Conservation (phyloP, 1,140 invertebrate genomes). For the Formica exsecta region DNA sequence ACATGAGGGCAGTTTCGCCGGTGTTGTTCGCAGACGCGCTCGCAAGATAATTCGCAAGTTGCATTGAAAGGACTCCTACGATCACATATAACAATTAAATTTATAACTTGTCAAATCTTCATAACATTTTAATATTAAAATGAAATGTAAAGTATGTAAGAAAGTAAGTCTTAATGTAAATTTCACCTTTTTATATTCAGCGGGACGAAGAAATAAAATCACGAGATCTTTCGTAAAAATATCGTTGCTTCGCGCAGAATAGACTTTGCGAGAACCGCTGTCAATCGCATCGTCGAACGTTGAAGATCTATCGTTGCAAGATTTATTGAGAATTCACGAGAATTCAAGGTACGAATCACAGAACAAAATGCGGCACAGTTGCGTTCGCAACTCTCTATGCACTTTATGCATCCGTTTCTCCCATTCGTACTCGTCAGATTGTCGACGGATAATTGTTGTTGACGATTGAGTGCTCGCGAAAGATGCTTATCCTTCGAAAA, state of each 20-base stretch:
- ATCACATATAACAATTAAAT: conserved; percentile 5
- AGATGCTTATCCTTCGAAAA: conserved; percentile 63
- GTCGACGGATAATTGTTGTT: conserved; percentile 68
- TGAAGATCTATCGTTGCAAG: neutral
- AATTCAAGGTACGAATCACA: neutral
- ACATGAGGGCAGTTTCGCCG: neutral
- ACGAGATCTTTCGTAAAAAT: neutral
- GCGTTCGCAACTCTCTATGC: neutral
- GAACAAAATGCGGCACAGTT: neutral
- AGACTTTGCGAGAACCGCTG: neutral
- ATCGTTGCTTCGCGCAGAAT: neutral
- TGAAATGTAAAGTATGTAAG: neutral
- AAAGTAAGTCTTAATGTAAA: neutral
- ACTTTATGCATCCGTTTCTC: neutral
- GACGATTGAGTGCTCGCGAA: conserved; percentile 34
- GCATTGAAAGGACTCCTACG: neutral
- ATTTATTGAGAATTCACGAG: neutral
- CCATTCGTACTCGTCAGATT: conserved; percentile 70
- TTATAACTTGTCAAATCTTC: neutral
- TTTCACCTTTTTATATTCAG: neutral
- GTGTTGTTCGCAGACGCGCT: neutral
- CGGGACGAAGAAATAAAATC: neutral
- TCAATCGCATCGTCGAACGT: neutral
- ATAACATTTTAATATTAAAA: neutral
- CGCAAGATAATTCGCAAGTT: conserved; percentile 14